Conservation (phyloP, 2,797 vertebrate species). For the Crocodylus rhombifer region DNA sequence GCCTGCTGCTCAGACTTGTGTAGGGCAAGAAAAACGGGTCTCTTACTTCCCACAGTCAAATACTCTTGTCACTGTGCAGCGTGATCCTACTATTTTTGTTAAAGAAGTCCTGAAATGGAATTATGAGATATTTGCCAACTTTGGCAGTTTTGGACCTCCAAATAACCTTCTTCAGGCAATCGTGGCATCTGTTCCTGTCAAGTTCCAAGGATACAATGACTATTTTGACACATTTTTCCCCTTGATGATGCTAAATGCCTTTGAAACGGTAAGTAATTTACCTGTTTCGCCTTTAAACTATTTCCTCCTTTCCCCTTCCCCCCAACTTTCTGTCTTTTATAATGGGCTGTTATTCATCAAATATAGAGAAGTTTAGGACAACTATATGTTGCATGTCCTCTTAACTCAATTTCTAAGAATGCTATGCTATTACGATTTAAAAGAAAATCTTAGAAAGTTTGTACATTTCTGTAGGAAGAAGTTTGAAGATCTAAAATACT, state of each 20-base stretch:
- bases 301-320: neutral
- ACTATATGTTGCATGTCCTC: neutral
- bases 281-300: neutral
- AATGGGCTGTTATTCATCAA: neutral
- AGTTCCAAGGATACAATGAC: slow-evolving; percentile 80
- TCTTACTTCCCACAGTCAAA: neutral
- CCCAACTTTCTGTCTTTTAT: no score
- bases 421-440: neutral
- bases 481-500: neutral
- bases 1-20: neutral
- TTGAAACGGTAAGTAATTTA: slow-evolving; percentile 85
- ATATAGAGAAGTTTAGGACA: neutral
- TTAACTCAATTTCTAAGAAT: neutral
- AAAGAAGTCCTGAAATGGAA: slow-evolving; percentile 86
- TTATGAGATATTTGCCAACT: slow-evolving; percentile 82
- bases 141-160: slow-evolving; percentile 78
- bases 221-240: slow-evolving; percentile 86
- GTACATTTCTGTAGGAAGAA: neutral
- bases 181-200: slow-evolving; percentile 79
- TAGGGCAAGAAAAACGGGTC: neutral
- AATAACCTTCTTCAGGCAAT: slow-evolving; percentile 76
- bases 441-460: neutral
- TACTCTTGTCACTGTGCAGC: neutral
- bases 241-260: slow-evolving; percentile 86
- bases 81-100: slow-evolving; percentile 75